Evolutionary conservation across 1,140 invertebrate genomes (phyloP).

Genomic region (Dermatophagoides farinae): DNA sequence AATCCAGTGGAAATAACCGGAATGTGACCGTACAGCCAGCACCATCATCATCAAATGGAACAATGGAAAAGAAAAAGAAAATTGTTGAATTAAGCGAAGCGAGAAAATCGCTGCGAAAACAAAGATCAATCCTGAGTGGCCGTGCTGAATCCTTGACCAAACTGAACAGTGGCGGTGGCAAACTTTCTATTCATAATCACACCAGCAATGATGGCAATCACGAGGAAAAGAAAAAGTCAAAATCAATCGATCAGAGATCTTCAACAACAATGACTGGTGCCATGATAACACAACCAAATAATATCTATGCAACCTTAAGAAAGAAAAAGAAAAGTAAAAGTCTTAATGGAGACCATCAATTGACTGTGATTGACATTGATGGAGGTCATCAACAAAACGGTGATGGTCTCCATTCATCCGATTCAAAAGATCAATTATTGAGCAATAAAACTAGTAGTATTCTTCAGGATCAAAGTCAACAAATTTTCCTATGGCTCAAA

Average conservation of each 20-base stretch:
- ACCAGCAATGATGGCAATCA: neutral
- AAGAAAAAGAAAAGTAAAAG: conserved; percentile 7
- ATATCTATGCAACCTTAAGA: conserved; percentile 1
- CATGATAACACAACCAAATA: neutral
- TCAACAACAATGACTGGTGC: neutral
- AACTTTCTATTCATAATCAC: neutral
- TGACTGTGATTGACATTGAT: neutral
- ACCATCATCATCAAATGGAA: neutral
- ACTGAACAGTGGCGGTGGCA: neutral
- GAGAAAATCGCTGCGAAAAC: conserved; percentile 5
- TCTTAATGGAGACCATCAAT: conserved; percentile 1
- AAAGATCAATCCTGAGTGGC: neutral
- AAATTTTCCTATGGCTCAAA: conserved; percentile 42
- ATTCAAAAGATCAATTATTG: neutral
- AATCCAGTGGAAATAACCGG: neutral
- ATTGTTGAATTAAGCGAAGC: conserved; percentile 1
- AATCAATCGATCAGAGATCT: neutral
- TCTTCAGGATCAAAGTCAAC: neutral
- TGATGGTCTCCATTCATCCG: neutral
- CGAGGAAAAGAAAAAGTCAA: neutral
- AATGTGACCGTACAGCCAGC: neutral
- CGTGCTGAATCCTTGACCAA: conserved; percentile 6
- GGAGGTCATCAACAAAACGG: neutral
- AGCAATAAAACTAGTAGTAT: neutral
- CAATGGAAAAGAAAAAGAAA: neutral